Conservation (phyloP, 2,888 invertebrate genomes). For the Ormia ochracea region DNA sequence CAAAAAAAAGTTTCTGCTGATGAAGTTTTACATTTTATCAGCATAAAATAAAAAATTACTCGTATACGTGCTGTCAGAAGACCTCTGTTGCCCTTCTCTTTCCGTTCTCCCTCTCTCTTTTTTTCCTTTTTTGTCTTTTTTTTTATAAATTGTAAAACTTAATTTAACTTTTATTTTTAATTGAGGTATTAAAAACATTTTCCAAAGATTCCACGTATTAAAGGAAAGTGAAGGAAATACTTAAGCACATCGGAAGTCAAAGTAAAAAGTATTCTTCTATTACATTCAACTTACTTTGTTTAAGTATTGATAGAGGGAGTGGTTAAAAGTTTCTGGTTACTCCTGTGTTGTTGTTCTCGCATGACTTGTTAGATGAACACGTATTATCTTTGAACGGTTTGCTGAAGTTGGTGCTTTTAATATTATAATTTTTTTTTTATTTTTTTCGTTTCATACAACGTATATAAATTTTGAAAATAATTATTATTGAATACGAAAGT, state of each 20-base stretch:
- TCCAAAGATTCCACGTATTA: background rate
- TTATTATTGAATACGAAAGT: conserved; percentile 48
- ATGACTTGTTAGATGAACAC: conserved; percentile 13
- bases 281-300: background rate
- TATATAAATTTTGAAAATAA: conserved; percentile 59
- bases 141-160: conserved; percentile 14
- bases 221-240: conserved; percentile 17
- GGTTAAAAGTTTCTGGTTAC: conserved; percentile 5
- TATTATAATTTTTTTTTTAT: no score
- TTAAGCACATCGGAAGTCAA: conserved; percentile 39
- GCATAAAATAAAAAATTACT: no score
- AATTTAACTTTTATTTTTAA: conserved; percentile 30
- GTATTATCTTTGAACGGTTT: conserved; percentile 31
- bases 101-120: background rate
- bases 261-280: conserved; percentile 9
- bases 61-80: background rate
- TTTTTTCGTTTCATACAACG: conserved; percentile 41
- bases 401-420: conserved; percentile 41
- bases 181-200: conserved; percentile 24
- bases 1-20: no score
- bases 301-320: conserved; percentile 3
- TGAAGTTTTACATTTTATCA: no score
- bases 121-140: background rate
- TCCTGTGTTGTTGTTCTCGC: conserved; percentile 5
- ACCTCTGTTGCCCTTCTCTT: background rate